These are phyloP conservation scores for Gavialis gangeticus DNA, from an alignment of 2,113 vertebrate genomes.

Conservation along the genomic window DNA sequence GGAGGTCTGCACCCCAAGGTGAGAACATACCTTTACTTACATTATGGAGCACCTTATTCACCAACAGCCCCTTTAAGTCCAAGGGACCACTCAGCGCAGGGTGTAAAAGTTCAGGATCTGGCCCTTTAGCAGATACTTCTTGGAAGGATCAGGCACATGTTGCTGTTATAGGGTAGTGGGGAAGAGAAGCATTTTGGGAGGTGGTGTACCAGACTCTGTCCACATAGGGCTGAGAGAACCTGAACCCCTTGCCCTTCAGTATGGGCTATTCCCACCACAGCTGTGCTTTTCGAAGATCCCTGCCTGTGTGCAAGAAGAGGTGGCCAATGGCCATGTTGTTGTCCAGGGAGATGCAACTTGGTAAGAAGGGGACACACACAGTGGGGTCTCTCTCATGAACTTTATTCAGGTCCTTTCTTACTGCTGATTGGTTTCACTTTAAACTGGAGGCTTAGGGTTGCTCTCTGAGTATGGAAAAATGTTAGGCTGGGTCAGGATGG, in stretches of 20 bases:
- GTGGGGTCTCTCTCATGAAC: neutral
- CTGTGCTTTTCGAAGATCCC: neutral
- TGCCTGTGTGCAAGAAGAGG: neutral
- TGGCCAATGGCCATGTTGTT: neutral
- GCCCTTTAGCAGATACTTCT: neutral
- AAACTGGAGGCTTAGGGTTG: neutral
- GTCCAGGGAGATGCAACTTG: neutral
- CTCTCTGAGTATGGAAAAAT: neutral
- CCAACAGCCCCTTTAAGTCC: neutral
- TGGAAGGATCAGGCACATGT: neutral
- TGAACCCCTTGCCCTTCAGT: neutral
- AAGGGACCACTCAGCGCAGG: neutral
- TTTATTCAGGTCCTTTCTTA: neutral
- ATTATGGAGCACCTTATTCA: neutral
- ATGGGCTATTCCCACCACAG: neutral
- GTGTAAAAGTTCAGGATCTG: neutral
- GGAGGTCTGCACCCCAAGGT: neutral
- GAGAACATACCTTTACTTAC: neutral
- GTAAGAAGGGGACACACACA: rapidly evolving
- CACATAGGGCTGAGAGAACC: neutral
- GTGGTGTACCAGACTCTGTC: neutral
- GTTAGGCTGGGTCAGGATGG: neutral
- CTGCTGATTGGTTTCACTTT: neutral
- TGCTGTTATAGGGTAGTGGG: neutral
- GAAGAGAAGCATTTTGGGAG: neutral